These are phyloP conservation scores for Montipora foliosa DNA, from an alignment of 64 coral and sea anemone genomes.

Conservation along the genomic window DNA sequence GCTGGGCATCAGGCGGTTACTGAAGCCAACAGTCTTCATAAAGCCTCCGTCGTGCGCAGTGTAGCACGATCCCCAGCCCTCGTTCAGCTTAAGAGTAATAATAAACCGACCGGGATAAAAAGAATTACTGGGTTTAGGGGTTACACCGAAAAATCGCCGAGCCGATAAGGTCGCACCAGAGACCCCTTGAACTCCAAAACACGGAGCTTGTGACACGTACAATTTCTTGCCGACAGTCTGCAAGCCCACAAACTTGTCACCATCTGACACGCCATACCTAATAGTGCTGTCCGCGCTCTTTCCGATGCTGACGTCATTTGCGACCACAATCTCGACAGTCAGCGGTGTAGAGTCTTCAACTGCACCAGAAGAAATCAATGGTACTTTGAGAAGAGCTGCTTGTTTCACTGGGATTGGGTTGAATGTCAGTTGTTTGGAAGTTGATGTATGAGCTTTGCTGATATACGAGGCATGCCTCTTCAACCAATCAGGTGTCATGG, in stretches of 20 bases:
- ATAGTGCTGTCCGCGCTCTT: slow-evolving; percentile 5
- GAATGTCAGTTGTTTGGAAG: slow-evolving; percentile 3
- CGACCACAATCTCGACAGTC: slow-evolving; percentile 41
- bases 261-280: slow-evolving; percentile 51
- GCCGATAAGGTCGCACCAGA: neutral
- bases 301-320: slow-evolving; percentile 32
- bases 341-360: neutral
- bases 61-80: slow-evolving; percentile 24
- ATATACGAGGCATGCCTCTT: too few species aligned
- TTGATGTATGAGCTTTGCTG: too few species aligned
- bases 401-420: neutral
- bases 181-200: neutral
- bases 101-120: slow-evolving; percentile 40
- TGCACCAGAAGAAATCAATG: neutral
- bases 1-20: neutral
- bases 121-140: neutral
- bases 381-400: slow-evolving; percentile 3
- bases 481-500: too few species aligned
- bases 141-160: too few species aligned
- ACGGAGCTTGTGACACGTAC: neutral
- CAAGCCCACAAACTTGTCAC: slow-evolving; percentile 8
- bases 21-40: slow-evolving; percentile 7
- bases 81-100: slow-evolving; percentile 19
- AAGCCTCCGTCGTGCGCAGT: neutral
- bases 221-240: neutral